Percentiles rank a stretch among this genome's conserved stretches.
phyloP scores from a whole-genome alignment of 2,797 vertebrate species.

The Channa striata region DNA sequence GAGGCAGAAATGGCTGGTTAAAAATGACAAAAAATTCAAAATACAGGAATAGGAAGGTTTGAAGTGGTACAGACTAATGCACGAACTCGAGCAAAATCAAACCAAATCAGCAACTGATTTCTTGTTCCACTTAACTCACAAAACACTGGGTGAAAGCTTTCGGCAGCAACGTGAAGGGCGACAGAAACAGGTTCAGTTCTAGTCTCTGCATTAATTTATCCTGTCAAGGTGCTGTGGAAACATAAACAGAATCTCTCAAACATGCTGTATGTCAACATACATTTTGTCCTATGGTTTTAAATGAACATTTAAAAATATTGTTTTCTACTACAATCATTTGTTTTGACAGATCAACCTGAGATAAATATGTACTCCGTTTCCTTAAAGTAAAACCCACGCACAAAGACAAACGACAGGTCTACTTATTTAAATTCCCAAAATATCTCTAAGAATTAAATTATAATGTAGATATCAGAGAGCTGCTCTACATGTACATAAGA shows the following conservation, averaged over 20 bases:
- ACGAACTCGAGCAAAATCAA: neutral
- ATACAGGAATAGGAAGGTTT: neutral
- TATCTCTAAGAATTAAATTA: too few relatives aligned
- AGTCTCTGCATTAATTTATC: slow-evolving; percentile 7
- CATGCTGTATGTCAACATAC: slow-evolving; percentile 13
- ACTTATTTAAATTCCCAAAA: too few relatives aligned
- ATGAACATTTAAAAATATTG: slow-evolving; percentile 12
- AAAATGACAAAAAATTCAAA: slow-evolving; percentile 15
- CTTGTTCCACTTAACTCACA: neutral
- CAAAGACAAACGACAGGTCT: too few relatives aligned
- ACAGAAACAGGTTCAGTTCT: neutral
- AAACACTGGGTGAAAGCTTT: neutral
- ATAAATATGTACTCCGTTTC: slow-evolving; percentile 16
- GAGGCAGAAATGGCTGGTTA: neutral
- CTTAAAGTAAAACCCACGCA: too few relatives aligned
- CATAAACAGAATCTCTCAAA: slow-evolving; percentile 5
- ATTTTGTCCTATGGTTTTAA: neutral
- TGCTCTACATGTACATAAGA: too few relatives aligned
- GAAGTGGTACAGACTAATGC: neutral
- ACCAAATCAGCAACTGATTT: neutral
- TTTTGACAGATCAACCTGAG: slow-evolving; percentile 33
- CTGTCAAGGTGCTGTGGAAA: slow-evolving; percentile 26
- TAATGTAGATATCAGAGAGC: too few relatives aligned
- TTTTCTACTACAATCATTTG: neutral
- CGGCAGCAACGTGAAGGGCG: too few relatives aligned